A percentile compares a stretch with the other conserved stretches of the same genome.
These are phyloP conservation scores for Poecile atricapillus DNA, from an alignment of 2,113 vertebrate species.

Conservation along the genomic window DNA sequence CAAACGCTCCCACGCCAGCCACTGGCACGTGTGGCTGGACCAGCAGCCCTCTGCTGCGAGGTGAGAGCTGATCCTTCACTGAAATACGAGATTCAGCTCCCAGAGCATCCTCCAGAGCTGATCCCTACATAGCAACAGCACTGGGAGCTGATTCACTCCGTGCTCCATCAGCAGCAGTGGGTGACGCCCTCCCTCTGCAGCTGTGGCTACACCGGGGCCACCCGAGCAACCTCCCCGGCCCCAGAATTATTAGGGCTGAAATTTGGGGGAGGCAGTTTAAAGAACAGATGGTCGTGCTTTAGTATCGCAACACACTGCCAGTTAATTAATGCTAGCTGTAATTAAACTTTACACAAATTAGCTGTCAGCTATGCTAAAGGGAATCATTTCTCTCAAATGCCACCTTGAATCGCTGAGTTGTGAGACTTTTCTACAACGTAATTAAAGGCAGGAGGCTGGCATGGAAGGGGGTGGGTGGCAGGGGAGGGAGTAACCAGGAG, in stretches of 20 bases:
- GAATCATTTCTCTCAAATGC: conserved; percentile 76
- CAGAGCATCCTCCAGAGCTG: not conserved
- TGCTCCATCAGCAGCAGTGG: not conserved
- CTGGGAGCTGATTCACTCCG: not conserved
- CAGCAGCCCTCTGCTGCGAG: not conserved
- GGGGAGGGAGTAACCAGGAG: not conserved
- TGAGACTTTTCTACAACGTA: conserved; percentile 68
- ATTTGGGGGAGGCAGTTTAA: conserved; percentile 40
- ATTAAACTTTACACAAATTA: conserved; percentile 88
- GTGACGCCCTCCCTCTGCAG: not conserved
- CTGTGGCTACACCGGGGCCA: not conserved
- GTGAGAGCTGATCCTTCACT: not conserved
- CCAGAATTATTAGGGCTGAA: conserved; percentile 46
- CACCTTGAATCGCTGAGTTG: conserved; percentile 78
- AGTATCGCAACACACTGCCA: conserved; percentile 77
- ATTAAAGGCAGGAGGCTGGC: conserved; percentile 66
- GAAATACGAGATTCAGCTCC: accelerated
- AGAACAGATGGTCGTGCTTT: conserved; percentile 77
- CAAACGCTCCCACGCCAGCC: accelerated
- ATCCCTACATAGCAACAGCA: accelerated
- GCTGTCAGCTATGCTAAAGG: conserved; percentile 81
- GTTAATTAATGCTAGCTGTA: conserved; percentile 85
- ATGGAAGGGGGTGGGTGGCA: not conserved
- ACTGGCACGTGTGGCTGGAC: accelerated
- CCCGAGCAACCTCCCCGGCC: not conserved